Percentiles rank a stretch among this genome's conserved stretches.
These are phyloP conservation scores for Ruditapes philippinarum DNA, from an alignment of 1,140 invertebrate genomes.

Conservation along the genomic window DNA sequence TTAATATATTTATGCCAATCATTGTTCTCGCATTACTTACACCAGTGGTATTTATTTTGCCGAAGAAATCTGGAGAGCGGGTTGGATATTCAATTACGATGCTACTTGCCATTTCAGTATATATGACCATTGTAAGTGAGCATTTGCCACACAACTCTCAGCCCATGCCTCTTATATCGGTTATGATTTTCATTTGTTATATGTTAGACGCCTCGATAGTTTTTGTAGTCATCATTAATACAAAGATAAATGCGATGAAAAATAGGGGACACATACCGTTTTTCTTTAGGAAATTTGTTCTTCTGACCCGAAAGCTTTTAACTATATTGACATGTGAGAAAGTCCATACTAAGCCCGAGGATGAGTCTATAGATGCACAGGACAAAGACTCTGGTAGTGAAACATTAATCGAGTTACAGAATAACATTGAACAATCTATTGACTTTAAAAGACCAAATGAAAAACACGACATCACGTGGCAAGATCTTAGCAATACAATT, in stretches of 20 bases:
- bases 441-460: neutral
- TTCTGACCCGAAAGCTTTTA: neutral
- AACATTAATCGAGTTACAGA: neutral
- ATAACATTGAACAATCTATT: neutral
- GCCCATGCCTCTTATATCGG: conserved; percentile 30
- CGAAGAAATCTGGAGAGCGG: conserved; percentile 34
- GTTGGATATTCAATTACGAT: conserved; percentile 26
- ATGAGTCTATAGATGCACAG: neutral
- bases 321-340: neutral
- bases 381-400: neutral
- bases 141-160: conserved; percentile 22
- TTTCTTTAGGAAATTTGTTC: neutral
- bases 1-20: conserved; percentile 20
- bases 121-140: conserved; percentile 44
- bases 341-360: neutral
- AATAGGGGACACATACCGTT: neutral
- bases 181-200: conserved; percentile 45
- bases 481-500: conserved; percentile 1
- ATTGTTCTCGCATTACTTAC: conserved; percentile 9
- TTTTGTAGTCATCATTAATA: neutral
- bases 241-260: neutral
- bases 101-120: conserved; percentile 42
- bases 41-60: conserved; percentile 30
- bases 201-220: conserved; percentile 13
- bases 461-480: neutral